Evolutionary conservation across 2,797 vertebrate species (phyloP), one percentile per base, ranked within the genome.

Genomic region (Champsocephalus esox): DNA sequence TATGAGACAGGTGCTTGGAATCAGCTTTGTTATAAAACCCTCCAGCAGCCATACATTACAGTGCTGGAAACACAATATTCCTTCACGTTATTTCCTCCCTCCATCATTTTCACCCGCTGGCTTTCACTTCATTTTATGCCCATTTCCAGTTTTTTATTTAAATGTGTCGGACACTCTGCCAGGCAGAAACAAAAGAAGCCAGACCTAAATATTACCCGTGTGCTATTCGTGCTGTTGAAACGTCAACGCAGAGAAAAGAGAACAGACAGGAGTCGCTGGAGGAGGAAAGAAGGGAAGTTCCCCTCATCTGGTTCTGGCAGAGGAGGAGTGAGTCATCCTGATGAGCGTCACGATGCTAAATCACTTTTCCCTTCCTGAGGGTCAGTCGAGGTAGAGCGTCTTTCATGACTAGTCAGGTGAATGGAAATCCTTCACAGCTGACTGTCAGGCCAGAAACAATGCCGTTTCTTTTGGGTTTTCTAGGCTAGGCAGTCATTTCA

Each of bases 321-420:
- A 67, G 63, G 66, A 82, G 71, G 67, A 85, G 70, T 91, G 91
- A 91, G 88, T 90, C 90, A 92, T 85, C 67, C 73, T 44, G 77
- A 75, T 90, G 86, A 90, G 73, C 48, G 55, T 76, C 83, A 70
- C 82, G 67, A 72, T 67, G 86, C 82, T 73, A 90, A 93, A 92
- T 90, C 76, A 89, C 81, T 91, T 88, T 93, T 83, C 34, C 89
- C 87, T 87, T 88, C 69, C 81, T 5, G 61, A 79, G 82, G 89
- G 87, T 90, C 86, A 92, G 9, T 67, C 34, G 63, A 90, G 90
- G 87, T 77, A 86, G 75, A 76, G 50, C 10, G 48, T 79, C 86
- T 83, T 77, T 75, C 66, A 81, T 59, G 50, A 43, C 56, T 32
- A 66, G 75, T 85, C 87, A 91, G 89, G 88, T 90, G 87, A 66